A percentile compares a stretch with the other conserved stretches of the same genome.
phyloP scores from a whole-genome alignment of 2,888 invertebrate genomes.

The Drosophila lacicola region DNA sequence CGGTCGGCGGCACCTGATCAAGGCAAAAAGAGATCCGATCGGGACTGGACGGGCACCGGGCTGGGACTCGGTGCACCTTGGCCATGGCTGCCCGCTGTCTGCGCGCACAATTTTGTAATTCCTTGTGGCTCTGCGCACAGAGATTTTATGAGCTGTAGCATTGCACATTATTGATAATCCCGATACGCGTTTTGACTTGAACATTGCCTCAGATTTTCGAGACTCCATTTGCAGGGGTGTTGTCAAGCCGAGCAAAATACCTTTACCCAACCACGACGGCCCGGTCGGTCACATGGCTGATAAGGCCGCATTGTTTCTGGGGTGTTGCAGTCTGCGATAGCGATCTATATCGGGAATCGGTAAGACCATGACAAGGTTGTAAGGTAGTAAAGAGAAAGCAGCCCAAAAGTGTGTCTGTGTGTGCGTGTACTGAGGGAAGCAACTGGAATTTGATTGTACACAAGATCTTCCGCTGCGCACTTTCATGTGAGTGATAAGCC shows the following conservation, averaged over 20 bases:
- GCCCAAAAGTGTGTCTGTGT: constrained; percentile 30
- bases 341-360: constrained; percentile 56
- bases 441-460: constrained; percentile 69
- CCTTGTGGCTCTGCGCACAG: constrained; percentile 46
- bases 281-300: constrained; percentile 38
- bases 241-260: constrained; percentile 66
- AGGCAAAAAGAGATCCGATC: constrained; percentile 54
- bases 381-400: constrained; percentile 64
- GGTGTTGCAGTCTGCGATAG: constrained; percentile 69
- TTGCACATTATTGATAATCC: constrained; percentile 77
- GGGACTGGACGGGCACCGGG: constrained; percentile 4
- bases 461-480: constrained; percentile 46
- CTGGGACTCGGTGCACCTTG: constrained; percentile 1
- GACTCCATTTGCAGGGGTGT: constrained; percentile 63
- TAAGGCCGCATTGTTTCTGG: constrained; percentile 70
- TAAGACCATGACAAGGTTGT: constrained; percentile 28
- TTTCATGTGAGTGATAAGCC: constrained; percentile 46
- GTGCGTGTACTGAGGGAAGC: constrained; percentile 43
- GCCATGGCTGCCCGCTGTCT: constrained; percentile 29
- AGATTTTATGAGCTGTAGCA: constrained; percentile 76
- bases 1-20: constrained; percentile 74
- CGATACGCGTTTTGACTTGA: constrained; percentile 66
- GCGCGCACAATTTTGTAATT: constrained; percentile 74
- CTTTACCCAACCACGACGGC: constrained; percentile 4
- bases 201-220: constrained; percentile 43